Base-by-base conservation (phyloP, 1,140 invertebrate genomes). In the Melitaea cinxia region DNA sequence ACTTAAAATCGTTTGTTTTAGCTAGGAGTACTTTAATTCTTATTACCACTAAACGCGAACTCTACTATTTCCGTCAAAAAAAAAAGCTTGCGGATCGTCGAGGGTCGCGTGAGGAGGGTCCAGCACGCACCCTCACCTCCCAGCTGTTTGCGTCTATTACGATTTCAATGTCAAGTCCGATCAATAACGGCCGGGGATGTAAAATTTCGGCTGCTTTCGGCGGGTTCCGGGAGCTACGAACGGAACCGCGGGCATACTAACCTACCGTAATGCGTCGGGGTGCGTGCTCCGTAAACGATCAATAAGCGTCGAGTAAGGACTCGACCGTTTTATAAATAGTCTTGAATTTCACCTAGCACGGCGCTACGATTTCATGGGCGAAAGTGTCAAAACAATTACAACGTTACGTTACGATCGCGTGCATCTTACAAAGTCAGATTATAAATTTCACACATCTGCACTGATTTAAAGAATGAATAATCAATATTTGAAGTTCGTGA, bases 121-220 rank as follows among this genome's bases (percentile, higher is more conserved):
- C 67, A 66, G 68, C 74, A 82, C 80, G 80, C 80, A 77, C 83
- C 84, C 83, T 80, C 70, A 45, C 77, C 74, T 75, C 79, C 82
- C 91, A 91, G 89, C 89, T 91, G 91, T 91, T 91, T 86, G 80
- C 81, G 78, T 83, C 86, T 90, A 90, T 91, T 90, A 83, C 89
- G 80, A 89, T 91, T 91, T 92, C 91, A 92, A 92, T 92, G 91
- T 92, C 91, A 92, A 89, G 84, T 81, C 83, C 85, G 91, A 92
- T 92, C 91, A 91, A 92, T 92, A 91, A 74, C 63, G 73, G 75
- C 80, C 83, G 81, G 82, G 85, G 82, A 85, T 84, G 83, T 89
- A 87, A 88, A 87, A 89, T 89, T 84, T 90, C 87, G 85, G 84
- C 65, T 75, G 75, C 61, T 79, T 76, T 87, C 86, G 83, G 75